phyloP scores from a whole-genome alignment of 2,797 vertebrate species.

The Gallinago stenura region DNA sequence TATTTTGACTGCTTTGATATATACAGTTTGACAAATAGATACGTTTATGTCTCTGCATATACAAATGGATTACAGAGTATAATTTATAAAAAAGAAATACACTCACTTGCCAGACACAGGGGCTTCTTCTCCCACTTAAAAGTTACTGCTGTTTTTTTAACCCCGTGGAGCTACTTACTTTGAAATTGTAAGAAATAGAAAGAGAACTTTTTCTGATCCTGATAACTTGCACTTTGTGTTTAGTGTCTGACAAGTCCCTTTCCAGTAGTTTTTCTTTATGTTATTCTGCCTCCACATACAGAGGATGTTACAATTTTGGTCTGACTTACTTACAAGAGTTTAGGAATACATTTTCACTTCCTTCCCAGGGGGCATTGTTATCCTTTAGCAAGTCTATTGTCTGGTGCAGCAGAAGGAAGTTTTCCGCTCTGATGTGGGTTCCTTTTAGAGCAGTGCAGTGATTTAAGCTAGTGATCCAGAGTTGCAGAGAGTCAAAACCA shows the following conservation, averaged over 20 bases:
- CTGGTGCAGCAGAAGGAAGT: slow-evolving; percentile 51
- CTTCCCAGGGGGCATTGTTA: slow-evolving; percentile 63
- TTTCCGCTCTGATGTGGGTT: slow-evolving; percentile 42
- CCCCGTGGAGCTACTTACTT: slow-evolving; percentile 13
- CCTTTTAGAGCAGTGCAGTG: slow-evolving; percentile 37
- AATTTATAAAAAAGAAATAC: neutral
- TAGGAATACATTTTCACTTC: slow-evolving; percentile 47
- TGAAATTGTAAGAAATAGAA: slow-evolving; percentile 46
- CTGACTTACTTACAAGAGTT: slow-evolving; percentile 55
- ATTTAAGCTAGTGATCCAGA: slow-evolving; percentile 42
- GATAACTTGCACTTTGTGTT: neutral
- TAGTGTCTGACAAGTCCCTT: slow-evolving; percentile 15
- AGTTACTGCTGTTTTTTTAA: neutral
- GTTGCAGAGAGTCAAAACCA: slow-evolving; percentile 40
- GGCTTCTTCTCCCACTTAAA: neutral
- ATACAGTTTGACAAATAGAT: neutral
- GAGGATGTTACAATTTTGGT: slow-evolving; percentile 42
- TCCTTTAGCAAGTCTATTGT: slow-evolving; percentile 63
- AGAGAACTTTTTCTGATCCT: slow-evolving; percentile 39
- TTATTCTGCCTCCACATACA: slow-evolving; percentile 38
- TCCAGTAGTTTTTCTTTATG: slow-evolving; percentile 44
- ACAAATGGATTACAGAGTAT: neutral
- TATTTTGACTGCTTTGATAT: neutral
- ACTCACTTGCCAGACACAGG: neutral
- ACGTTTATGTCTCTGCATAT: neutral